phyloP scores from a whole-genome alignment of 2,797 vertebrate species.

The Lagothrix lagotricha region DNA sequence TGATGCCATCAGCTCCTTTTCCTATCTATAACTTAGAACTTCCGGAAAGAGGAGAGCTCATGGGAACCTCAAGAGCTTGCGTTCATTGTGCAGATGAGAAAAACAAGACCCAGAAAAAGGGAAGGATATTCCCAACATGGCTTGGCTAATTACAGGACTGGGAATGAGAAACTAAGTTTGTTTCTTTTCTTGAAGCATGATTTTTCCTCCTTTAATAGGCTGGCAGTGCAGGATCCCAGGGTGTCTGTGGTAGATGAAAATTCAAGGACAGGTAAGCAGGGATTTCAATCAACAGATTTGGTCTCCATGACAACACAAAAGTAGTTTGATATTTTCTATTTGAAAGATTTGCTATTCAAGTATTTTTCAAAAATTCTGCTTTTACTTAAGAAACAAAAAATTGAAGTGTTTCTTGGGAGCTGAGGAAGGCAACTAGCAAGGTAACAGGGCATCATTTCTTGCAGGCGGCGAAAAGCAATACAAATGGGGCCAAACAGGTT shows the following conservation, averaged over 20 bases:
- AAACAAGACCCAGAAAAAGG: background rate
- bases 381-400: slow-evolving; percentile 27
- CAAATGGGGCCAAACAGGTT: background rate
- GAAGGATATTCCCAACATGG: background rate
- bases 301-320: background rate
- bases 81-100: background rate
- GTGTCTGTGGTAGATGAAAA: background rate
- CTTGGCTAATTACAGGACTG: background rate
- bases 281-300: background rate
- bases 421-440: background rate
- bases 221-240: background rate
- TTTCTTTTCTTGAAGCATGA: background rate
- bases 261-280: background rate
- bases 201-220: background rate
- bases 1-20: background rate
- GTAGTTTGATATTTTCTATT: background rate
- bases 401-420: background rate
- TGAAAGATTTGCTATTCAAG: background rate
- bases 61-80: background rate
- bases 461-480: background rate
- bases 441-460: background rate
- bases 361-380: background rate
- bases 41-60: background rate
- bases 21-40: background rate
- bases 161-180: background rate